Evolutionary conservation across 2,888 invertebrate genomes (phyloP).

Genomic region (Malachius bipustulatus): DNA sequence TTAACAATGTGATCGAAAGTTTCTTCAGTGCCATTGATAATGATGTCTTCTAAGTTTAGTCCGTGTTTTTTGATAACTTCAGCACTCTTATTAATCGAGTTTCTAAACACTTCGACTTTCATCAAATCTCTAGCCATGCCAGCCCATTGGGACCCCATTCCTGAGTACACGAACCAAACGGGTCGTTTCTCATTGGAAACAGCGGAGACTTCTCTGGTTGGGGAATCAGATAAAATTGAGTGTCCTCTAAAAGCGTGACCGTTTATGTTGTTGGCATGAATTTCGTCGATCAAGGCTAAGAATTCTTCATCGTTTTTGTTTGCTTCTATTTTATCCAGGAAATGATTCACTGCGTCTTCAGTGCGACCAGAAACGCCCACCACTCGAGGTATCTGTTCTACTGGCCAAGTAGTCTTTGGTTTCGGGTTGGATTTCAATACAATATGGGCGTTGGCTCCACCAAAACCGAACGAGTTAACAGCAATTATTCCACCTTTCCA

Average conservation of each 20-base stretch:
- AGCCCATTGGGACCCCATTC: constrained; percentile 98
- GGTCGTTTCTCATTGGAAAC: constrained; percentile 55
- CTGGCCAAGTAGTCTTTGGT: constrained; percentile 46
- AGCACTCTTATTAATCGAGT: constrained; percentile 64
- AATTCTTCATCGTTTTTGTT: constrained; percentile 60
- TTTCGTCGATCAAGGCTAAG: constrained; percentile 61
- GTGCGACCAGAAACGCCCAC: constrained; percentile 78
- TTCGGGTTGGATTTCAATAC: constrained; percentile 70
- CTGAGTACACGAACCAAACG: constrained; percentile 91
- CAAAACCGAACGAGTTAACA: constrained; percentile 96
- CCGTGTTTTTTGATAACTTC: constrained; percentile 66
- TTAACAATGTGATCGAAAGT: constrained; percentile 78
- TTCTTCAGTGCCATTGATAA: constrained; percentile 62
- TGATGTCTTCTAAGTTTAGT: constrained; percentile 68
- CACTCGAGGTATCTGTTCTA: constrained; percentile 51
- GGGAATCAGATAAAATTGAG: constrained; percentile 50
- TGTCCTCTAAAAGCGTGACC: constrained; percentile 75
- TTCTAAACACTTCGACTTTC: constrained; percentile 67
- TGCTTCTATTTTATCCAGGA: constrained; percentile 51
- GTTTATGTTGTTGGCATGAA: constrained; percentile 56
- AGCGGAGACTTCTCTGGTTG: constrained; percentile 40
- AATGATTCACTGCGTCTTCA: constrained; percentile 55
- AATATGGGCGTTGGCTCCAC: constrained; percentile 92
- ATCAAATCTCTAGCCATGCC: constrained; percentile 88
- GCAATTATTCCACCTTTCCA: constrained; percentile 90